phyloP scores from a whole-genome alignment of 2,888 invertebrate genomes.

The Galeopsomyia nigrocyanea region DNA sequence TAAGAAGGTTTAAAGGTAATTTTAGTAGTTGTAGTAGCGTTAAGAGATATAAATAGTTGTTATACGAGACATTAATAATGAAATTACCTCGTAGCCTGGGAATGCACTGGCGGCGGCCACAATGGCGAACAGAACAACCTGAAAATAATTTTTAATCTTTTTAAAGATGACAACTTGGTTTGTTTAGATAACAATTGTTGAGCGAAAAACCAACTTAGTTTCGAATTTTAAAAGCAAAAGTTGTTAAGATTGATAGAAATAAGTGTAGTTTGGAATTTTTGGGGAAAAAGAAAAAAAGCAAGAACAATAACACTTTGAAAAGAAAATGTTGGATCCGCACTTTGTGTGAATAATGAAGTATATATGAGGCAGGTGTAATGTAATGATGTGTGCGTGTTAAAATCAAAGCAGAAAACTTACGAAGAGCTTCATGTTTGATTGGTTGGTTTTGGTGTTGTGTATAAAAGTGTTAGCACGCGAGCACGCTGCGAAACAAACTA shows the following conservation, averaged over 20 bases:
- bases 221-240: background rate
- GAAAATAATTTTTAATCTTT: conserved; percentile 33
- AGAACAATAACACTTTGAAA: background rate
- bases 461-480: conserved; percentile 47
- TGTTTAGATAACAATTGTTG: too few species aligned
- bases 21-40: too few species aligned
- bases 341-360: background rate
- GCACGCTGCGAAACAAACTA: conserved; percentile 64
- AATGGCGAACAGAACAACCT: conserved; percentile 65
- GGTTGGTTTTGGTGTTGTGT: conserved; percentile 39
- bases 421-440: conserved; percentile 64
- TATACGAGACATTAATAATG: too few species aligned
- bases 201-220: background rate
- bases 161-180: background rate
- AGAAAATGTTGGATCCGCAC: background rate
- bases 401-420: conserved; percentile 59
- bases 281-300: too few species aligned
- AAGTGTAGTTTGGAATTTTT: background rate
- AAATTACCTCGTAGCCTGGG: conserved; percentile 59
- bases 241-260: background rate
- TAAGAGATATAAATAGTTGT: too few species aligned
- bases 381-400: background rate
- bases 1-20: too few species aligned
- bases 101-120: conserved; percentile 62
- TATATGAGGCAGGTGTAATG: background rate